phyloP scores from a whole-genome alignment of 2,888 invertebrate species.

The Lycophotia porphyrea region DNA sequence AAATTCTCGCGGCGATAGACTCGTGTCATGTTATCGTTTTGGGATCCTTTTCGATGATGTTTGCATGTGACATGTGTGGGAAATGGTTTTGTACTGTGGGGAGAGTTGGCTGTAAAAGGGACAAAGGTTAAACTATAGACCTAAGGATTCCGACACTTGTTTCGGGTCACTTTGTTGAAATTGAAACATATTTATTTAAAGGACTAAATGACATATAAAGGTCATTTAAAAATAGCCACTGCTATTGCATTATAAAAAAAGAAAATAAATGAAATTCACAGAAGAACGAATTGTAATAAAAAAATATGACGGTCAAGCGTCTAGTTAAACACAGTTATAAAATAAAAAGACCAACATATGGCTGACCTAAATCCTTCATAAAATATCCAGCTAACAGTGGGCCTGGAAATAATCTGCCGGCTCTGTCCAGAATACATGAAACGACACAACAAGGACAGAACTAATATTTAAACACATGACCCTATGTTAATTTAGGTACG shows the following conservation, averaged over 20 bases:
- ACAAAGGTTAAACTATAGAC: not conserved
- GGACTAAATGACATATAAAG: not conserved
- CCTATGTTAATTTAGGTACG: constrained; percentile 60
- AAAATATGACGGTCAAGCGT: constrained; percentile 4
- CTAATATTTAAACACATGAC: constrained; percentile 58
- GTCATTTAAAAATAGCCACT: not conserved
- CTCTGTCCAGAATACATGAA: constrained; percentile 37
- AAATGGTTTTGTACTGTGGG: constrained; percentile 19
- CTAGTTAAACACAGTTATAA: constrained; percentile 1
- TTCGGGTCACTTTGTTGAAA: not conserved
- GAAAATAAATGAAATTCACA: not conserved
- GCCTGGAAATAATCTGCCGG: constrained; percentile 36
- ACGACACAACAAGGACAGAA: constrained; percentile 34
- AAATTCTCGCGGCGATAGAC: constrained; percentile 40
- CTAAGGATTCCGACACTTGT: not conserved
- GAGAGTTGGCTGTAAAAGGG: constrained; percentile 26
- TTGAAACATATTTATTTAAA: not conserved
- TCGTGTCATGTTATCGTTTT: constrained; percentile 55
- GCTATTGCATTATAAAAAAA: not conserved
- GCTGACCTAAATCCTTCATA: constrained; percentile 32
- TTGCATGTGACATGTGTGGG: constrained; percentile 43
- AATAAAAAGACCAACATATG: constrained; percentile 30
- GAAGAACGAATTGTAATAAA: not conserved
- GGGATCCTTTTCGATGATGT: constrained; percentile 50
- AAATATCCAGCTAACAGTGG: constrained; percentile 21